Conservation (phyloP, 2,113 vertebrate genomes). For the Daphoenositta chrysoptera region DNA sequence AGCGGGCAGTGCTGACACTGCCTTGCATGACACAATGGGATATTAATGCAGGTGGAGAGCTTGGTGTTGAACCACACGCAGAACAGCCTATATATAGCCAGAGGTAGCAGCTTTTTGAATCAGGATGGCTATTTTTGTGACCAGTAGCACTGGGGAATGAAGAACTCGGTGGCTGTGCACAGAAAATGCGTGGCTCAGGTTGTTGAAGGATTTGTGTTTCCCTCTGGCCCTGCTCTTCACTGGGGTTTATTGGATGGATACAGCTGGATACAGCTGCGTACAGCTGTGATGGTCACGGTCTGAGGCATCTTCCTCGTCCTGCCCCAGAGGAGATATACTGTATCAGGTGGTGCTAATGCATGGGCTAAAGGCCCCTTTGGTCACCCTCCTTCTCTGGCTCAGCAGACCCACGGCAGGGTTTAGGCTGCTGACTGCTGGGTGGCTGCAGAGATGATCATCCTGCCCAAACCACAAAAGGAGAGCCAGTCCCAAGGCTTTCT, state of each 20-base stretch:
- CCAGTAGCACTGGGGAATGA: background rate
- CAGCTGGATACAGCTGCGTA: constrained; percentile 29
- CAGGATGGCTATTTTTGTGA: background rate
- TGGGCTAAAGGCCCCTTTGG: background rate
- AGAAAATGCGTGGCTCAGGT: background rate
- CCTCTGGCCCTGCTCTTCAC: background rate
- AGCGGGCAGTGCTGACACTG: background rate
- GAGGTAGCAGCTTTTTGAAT: background rate
- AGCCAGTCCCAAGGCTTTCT: background rate
- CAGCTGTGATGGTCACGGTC: background rate
- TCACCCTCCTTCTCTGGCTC: background rate
- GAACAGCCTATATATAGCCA: background rate
- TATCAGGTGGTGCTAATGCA: background rate
- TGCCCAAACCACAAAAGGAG: background rate
- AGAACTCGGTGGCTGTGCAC: background rate
- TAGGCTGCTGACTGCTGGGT: background rate
- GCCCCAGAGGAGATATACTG: background rate
- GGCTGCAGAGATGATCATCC: background rate
- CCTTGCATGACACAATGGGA: background rate
- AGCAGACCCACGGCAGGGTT: background rate
- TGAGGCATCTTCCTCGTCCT: background rate
- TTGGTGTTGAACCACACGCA: background rate
- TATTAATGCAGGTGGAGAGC: background rate
- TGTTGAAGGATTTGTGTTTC: background rate
- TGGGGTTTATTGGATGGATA: background rate